Percentiles rank a stretch among this genome's conserved stretches.
These are phyloP conservation scores for Xestoiulus laeticollis DNA, from an alignment of 2,888 invertebrate species.

Conservation along the genomic window DNA sequence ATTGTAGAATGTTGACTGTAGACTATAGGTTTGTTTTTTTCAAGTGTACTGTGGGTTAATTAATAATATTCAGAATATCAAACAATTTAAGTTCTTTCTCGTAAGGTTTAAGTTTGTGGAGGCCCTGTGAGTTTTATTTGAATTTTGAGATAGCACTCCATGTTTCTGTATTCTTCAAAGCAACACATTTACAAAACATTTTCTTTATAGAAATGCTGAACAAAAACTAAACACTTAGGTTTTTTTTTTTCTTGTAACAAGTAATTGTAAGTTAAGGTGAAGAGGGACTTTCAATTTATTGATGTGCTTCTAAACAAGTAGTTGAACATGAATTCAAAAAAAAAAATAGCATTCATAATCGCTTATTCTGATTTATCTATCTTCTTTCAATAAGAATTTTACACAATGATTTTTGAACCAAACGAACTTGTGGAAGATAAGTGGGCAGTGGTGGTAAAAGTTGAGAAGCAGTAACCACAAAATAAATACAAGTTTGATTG, in stretches of 20 bases:
- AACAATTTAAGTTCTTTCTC: no score
- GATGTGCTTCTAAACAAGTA: background rate
- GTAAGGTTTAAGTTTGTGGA: no score
- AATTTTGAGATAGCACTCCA: background rate
- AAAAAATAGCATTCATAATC: slow-evolving; percentile 13
- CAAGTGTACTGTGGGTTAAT: no score
- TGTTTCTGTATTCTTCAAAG: background rate
- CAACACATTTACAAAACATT: slow-evolving; percentile 2
- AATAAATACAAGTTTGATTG: background rate
- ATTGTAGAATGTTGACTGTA: no score
- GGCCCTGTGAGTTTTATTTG: background rate
- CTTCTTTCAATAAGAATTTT: background rate
- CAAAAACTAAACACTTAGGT: background rate
- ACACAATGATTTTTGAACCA: slow-evolving; percentile 3
- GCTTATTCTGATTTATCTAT: background rate
- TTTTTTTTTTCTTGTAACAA: background rate
- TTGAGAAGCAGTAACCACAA: background rate
- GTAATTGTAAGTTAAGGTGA: slow-evolving; percentile 5
- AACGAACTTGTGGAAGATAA: background rate
- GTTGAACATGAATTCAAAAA: background rate
- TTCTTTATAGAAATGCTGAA: background rate
- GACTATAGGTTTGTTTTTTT: no score
- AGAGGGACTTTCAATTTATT: slow-evolving; percentile 18
- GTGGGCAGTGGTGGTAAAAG: background rate
- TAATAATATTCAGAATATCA: no score